phyloP scores from a whole-genome alignment of 2,888 invertebrate species.

The Agriotes lineatus region DNA sequence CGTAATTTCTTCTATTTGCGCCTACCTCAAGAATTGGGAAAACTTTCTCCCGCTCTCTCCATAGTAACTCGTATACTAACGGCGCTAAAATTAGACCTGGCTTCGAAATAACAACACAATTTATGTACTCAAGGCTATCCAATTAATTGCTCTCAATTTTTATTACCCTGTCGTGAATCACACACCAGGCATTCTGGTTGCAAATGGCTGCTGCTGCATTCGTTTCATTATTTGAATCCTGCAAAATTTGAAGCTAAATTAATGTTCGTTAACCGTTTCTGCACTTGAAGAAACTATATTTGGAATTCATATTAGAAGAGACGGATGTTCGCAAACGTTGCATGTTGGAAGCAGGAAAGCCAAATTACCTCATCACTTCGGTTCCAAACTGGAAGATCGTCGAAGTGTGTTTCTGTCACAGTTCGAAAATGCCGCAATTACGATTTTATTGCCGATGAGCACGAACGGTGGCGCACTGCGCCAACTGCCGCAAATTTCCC shows the following conservation, averaged over 20 bases:
- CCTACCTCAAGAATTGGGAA: background rate
- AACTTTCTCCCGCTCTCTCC: background rate
- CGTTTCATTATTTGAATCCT: too few relatives aligned
- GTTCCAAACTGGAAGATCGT: background rate
- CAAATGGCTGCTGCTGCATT: too few relatives aligned
- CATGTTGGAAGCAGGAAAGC: conserved; percentile 3
- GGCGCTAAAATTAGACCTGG: background rate
- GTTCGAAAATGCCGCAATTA: conserved; percentile 14
- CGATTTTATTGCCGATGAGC: background rate
- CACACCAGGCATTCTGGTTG: too few relatives aligned
- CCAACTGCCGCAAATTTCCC: background rate
- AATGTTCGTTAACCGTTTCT: background rate
- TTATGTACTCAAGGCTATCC: conserved; percentile 14
- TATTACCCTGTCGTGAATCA: conserved; percentile 15
- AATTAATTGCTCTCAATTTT: conserved; percentile 16
- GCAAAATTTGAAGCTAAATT: too few relatives aligned
- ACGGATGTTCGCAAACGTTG: background rate
- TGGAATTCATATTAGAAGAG: too few relatives aligned
- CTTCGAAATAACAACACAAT: conserved; percentile 4
- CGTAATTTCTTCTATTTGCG: too few relatives aligned
- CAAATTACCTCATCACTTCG: conserved; percentile 20
- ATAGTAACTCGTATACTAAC: background rate
- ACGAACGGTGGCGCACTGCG: conserved; percentile 1
- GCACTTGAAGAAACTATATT: too few relatives aligned
- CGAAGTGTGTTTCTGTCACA: conserved; percentile 24